phyloP scores from a whole-genome alignment of 1,140 invertebrate species.

The Chymomyza costata region DNA sequence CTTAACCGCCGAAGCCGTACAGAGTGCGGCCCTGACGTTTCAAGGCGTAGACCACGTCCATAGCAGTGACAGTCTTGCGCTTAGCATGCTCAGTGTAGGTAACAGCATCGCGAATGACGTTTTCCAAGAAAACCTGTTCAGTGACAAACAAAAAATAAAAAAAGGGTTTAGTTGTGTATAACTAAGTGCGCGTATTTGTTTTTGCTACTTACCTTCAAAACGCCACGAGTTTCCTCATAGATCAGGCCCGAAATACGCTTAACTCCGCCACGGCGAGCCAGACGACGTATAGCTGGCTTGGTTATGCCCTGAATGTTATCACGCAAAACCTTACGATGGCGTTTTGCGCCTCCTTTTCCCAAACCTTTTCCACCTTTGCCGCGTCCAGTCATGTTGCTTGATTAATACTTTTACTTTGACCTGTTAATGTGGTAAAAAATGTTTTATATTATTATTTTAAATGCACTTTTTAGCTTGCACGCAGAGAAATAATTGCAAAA shows the following conservation, averaged over 20 bases:
- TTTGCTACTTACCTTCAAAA: conserved; percentile 85
- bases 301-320: conserved; percentile 87
- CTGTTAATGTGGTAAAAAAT: conserved; percentile 6
- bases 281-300: conserved; percentile 76
- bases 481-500: not conserved
- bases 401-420: conserved; percentile 20
- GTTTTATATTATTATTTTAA: conserved; percentile 22
- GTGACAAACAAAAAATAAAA: conserved; percentile 16
- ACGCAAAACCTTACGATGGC: conserved; percentile 81
- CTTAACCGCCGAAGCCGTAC: conserved; percentile 81
- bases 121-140: conserved; percentile 85
- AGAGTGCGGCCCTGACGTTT: conserved; percentile 87
- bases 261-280: conserved; percentile 85
- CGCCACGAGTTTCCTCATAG: conserved; percentile 83
- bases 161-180: conserved; percentile 52
- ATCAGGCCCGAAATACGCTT: conserved; percentile 86
- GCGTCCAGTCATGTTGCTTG: conserved; percentile 78
- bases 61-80: conserved; percentile 88
- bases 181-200: too few species aligned
- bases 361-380: conserved; percentile 83
- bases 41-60: conserved; percentile 91
- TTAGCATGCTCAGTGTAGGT: conserved; percentile 91
- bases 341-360: conserved; percentile 83
- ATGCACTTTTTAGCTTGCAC: conserved; percentile 13
- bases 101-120: conserved; percentile 88